Percentiles rank a stretch among this genome's conserved stretches.
Conservation (phyloP, 2,797 vertebrate genomes). For the Xenops minutus region DNA sequence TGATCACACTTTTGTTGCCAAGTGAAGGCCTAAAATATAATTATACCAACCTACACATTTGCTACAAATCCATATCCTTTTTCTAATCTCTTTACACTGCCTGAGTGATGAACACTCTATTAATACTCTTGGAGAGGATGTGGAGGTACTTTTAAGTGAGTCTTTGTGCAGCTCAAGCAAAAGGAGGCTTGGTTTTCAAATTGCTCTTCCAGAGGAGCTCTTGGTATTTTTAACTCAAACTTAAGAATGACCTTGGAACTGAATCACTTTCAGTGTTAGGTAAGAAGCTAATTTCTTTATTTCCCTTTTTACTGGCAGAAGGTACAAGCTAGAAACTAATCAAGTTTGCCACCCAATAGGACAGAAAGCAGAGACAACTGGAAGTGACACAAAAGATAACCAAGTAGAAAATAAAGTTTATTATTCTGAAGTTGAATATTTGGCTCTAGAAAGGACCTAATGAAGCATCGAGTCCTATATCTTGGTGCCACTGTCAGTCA, state of each 20-base stretch:
- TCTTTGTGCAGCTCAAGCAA: neutral
- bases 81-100: neutral
- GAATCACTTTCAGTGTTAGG: neutral
- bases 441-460: neutral
- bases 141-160: neutral
- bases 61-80: neutral
- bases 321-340: neutral
- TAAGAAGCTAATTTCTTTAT: neutral
- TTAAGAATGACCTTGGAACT: neutral
- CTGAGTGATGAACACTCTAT: neutral
- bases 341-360: neutral
- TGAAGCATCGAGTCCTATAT: neutral
- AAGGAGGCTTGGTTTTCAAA: neutral
- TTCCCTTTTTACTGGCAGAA: neutral
- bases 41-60: neutral
- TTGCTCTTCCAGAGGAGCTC: neutral
- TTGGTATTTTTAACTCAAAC: neutral
- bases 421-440: neutral
- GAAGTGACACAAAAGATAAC: neutral
- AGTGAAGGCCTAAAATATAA: neutral
- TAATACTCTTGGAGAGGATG: neutral
- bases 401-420: neutral
- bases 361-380: neutral
- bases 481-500: neutral
- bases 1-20: neutral